Percentiles rank a stretch among this genome's conserved stretches.
These are phyloP conservation scores for Dendrocincla fuliginosa DNA, from an alignment of 2,797 vertebrate genomes.

Conservation along the genomic window DNA sequence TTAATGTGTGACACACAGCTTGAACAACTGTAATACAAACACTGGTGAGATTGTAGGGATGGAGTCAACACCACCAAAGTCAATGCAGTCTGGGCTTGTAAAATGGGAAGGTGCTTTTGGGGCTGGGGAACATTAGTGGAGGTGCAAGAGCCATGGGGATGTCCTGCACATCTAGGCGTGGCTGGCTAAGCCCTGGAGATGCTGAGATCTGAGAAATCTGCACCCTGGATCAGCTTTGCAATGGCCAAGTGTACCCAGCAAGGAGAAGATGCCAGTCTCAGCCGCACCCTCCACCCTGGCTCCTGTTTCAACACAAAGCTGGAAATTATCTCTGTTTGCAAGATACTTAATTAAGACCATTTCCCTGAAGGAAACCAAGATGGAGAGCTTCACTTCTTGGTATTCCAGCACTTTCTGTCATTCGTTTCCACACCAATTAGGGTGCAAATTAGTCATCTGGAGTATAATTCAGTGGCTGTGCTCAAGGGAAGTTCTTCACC, in stretches of 20 bases:
- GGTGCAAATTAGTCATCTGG: conserved; percentile 5
- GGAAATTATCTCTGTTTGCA: conserved; percentile 50
- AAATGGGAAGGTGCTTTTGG: background rate
- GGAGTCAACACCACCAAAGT: background rate
- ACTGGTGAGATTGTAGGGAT: background rate
- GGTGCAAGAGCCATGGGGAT: background rate
- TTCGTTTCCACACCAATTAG: conserved; percentile 39
- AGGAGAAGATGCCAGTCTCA: background rate
- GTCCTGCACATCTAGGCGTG: background rate
- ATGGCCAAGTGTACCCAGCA: background rate
- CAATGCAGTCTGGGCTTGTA: background rate
- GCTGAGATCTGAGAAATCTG: background rate
- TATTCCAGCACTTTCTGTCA: conserved; percentile 34
- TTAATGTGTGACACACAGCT: background rate
- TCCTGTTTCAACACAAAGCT: background rate
- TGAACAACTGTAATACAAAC: background rate
- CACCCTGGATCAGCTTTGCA: background rate
- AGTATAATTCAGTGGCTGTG: conserved; percentile 2
- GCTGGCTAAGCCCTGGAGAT: background rate
- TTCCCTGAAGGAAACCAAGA: conserved; percentile 64
- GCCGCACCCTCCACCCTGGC: background rate
- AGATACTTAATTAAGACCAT: conserved; percentile 68
- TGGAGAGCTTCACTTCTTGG: conserved; percentile 44
- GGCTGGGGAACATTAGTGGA: background rate
- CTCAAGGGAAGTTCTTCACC: conserved; percentile 41